Percentiles rank a stretch among this genome's conserved stretches.
These are phyloP conservation scores for Sturnira hondurensis DNA, from an alignment of 2,113 vertebrate species.

Conservation along the genomic window DNA sequence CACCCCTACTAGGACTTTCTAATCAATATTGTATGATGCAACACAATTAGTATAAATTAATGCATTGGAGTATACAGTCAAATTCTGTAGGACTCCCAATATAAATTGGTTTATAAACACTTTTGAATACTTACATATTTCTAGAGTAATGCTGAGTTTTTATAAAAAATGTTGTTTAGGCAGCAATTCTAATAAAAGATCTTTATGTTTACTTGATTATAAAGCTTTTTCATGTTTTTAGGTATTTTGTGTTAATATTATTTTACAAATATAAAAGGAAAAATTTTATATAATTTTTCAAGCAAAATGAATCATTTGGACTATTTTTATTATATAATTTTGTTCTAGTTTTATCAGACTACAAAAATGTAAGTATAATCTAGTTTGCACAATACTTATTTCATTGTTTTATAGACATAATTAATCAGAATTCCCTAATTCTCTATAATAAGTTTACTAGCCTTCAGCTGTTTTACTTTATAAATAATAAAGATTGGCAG, in stretches of 20 bases:
- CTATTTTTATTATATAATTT: not conserved
- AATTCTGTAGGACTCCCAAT: not conserved
- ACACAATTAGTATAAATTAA: not conserved
- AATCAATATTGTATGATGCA: not conserved
- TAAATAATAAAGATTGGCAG: not conserved
- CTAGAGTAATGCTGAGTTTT: not conserved
- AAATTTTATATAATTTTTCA: not conserved
- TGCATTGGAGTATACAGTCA: not conserved
- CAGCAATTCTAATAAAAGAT: not conserved
- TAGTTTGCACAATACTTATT: not conserved
- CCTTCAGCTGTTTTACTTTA: not conserved
- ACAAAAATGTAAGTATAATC: not conserved
- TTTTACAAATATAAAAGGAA: not conserved
- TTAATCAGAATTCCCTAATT: not conserved
- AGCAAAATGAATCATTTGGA: not conserved
- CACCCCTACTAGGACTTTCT: not conserved
- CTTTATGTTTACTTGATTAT: not conserved
- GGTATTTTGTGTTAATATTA: not conserved
- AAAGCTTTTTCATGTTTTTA: not conserved
- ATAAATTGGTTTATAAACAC: not conserved
- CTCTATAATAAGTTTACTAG: not conserved
- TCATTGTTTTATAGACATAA: not conserved
- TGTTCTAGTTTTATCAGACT: not conserved
- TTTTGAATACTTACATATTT: not conserved
- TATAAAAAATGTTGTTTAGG: not conserved